phyloP scores from a whole-genome alignment of 2,888 invertebrate genomes.

The Apodemia duryi region DNA sequence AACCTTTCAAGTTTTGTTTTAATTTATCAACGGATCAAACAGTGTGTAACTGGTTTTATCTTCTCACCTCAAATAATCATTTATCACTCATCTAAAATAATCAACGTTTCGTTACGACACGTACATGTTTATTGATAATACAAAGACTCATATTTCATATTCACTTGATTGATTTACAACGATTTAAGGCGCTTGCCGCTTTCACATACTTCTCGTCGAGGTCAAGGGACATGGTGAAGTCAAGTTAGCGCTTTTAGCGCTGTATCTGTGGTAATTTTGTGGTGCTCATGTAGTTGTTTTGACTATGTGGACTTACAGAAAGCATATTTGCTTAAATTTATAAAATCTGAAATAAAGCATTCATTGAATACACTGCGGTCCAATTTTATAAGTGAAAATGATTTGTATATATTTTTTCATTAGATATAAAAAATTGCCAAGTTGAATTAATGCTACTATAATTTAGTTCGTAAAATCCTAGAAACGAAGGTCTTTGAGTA shows the following conservation, averaged over 20 bases:
- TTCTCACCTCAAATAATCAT: slow-evolving; percentile 26
- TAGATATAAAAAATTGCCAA: no score
- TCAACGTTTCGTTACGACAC: slow-evolving; percentile 42
- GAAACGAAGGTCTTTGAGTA: no score
- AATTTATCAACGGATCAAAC: neutral
- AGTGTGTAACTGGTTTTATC: slow-evolving; percentile 3
- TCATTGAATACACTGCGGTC: no score
- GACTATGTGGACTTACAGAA: no score
- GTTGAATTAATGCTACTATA: no score
- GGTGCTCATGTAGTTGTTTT: no score
- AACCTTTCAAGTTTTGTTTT: slow-evolving; percentile 13
- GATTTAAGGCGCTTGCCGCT: slow-evolving; percentile 52
- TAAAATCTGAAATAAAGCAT: no score
- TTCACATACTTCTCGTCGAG: slow-evolving; percentile 65
- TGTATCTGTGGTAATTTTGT: neutral
- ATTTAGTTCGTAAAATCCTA: no score
- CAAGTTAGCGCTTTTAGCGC: slow-evolving; percentile 2
- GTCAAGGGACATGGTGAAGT: slow-evolving; percentile 29
- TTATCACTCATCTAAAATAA: slow-evolving; percentile 45
- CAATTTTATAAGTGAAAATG: no score
- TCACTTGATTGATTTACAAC: slow-evolving; percentile 62
- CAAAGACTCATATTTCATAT: slow-evolving; percentile 62
- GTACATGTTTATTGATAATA: slow-evolving; percentile 48
- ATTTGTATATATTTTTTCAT: no score
- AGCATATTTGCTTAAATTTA: no score